phyloP scores from a whole-genome alignment of 2,888 invertebrate species.

The Heliconius hortense region DNA sequence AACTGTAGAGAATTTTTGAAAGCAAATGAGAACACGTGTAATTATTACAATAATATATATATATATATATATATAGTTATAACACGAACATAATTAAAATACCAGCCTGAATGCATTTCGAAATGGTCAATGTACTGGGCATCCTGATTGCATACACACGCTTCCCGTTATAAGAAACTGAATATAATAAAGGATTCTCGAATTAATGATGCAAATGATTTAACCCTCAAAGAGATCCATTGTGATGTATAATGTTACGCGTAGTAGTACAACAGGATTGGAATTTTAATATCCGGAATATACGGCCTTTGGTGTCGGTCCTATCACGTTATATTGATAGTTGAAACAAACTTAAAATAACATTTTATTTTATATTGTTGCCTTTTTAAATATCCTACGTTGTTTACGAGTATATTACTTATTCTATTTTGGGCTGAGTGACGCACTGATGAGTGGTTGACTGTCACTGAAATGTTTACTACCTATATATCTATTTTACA shows the following conservation, averaged over 20 bases:
- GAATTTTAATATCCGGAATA: conserved; percentile 20
- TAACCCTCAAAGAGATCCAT: conserved; percentile 34
- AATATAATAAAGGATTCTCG: conserved; percentile 34
- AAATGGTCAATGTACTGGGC: conserved; percentile 26
- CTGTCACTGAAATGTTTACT: too few relatives aligned
- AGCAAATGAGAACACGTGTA: too few relatives aligned
- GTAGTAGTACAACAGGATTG: not conserved
- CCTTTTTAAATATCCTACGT: too few relatives aligned
- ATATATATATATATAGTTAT: too few relatives aligned
- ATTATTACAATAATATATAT: too few relatives aligned
- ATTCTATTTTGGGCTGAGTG: too few relatives aligned
- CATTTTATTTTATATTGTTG: too few relatives aligned
- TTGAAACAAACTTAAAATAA: too few relatives aligned
- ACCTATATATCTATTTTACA: too few relatives aligned
- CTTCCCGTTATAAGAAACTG: conserved; percentile 32
- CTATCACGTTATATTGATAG: not conserved
- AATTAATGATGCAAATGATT: conserved; percentile 37
- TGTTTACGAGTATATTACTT: too few relatives aligned
- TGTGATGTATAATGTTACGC: conserved; percentile 29
- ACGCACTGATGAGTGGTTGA: too few relatives aligned
- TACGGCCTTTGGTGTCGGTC: not conserved
- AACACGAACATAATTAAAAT: not conserved
- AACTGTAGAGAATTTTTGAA: too few relatives aligned
- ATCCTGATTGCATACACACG: conserved; percentile 20
- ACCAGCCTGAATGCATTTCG: not conserved